Evolutionary conservation across 2,888 invertebrate species (phyloP).

Genomic region (Xanthorhoe spadicearia): DNA sequence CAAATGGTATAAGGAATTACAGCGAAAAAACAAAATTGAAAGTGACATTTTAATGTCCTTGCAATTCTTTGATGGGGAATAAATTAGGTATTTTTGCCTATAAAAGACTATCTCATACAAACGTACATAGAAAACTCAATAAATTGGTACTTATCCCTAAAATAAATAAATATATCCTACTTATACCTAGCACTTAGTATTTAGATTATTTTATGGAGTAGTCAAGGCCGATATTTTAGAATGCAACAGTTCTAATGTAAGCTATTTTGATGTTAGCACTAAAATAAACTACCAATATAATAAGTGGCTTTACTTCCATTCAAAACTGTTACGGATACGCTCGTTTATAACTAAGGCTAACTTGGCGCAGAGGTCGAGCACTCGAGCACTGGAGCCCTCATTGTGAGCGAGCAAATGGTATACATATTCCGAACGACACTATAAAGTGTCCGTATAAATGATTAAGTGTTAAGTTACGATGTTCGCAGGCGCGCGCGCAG

Average conservation of each 20-base stretch:
- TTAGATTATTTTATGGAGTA: too few relatives aligned
- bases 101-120: too few relatives aligned
- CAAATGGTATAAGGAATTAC: slow-evolving; percentile 5
- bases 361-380: slow-evolving; percentile 31
- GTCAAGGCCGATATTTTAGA: too few relatives aligned
- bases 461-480: slow-evolving; percentile 84
- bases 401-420: slow-evolving; percentile 46
- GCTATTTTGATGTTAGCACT: not conserved
- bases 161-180: too few relatives aligned
- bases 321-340: slow-evolving; percentile 17
- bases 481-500: slow-evolving; percentile 74
- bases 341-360: slow-evolving; percentile 15
- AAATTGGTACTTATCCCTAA: too few relatives aligned
- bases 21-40: not conserved
- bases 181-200: too few relatives aligned
- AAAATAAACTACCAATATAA: not conserved
- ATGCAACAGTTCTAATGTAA: not conserved
- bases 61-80: not conserved
- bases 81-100: not conserved
- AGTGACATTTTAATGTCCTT: not conserved
- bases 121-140: too few relatives aligned
- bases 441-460: slow-evolving; percentile 80
- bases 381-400: slow-evolving; percentile 33
- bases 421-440: slow-evolving; percentile 57
- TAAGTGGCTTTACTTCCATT: not conserved